Base-by-base conservation (phyloP, 2,113 vertebrate genomes). In the Dunckerocampus dactyliophorus region DNA sequence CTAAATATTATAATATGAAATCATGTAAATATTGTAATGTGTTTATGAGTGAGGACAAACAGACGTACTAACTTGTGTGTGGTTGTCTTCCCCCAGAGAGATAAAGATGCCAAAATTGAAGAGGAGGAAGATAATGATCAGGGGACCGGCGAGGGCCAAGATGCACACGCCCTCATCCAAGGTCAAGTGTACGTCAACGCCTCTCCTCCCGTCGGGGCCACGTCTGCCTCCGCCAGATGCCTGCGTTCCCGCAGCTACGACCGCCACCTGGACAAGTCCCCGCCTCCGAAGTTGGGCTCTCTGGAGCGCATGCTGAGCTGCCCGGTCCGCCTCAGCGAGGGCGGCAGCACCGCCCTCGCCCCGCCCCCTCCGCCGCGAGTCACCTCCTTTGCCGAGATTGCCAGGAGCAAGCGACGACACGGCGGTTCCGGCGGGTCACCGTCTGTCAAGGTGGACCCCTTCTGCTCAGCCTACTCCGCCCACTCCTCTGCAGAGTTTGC, bases 241-340 rank as follows among this genome's bases (percentile, higher is more conserved):
- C 82, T 78, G 0, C 95, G 95, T 9, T 98, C 97, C 16, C 92
- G 94, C 46, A 99, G 97, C 88, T 99, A 97, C 0, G 97, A 98
- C n/a, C 95, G 94, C 60, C 92, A 92, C 85, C 89, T 98, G 55
- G 92, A 94, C 71, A 91, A 90, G 71, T 93, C 92, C 53, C 93
- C 92, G 1, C 63, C 90, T 0, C 81, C 82, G 8, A 88, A 92
- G 4, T 82, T 95, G 48, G 94, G 94, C 6, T 94, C 96, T 0
- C 77, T 97, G 81, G 96, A 98, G 77, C 93, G 95, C 47, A 96
- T 99, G 96, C 76, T 98, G 74, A 99, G 97, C 84, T 99, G 97
- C 73, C 97, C 95, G 0, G 91, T 97, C 12, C 92, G 94, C 55
- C 88, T 99, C 59, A 97, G 95, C 39, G 94, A 98, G 49, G 88